Base-by-base conservation (phyloP, 1,140 invertebrate species). In the Xylocopa sonorina region DNA sequence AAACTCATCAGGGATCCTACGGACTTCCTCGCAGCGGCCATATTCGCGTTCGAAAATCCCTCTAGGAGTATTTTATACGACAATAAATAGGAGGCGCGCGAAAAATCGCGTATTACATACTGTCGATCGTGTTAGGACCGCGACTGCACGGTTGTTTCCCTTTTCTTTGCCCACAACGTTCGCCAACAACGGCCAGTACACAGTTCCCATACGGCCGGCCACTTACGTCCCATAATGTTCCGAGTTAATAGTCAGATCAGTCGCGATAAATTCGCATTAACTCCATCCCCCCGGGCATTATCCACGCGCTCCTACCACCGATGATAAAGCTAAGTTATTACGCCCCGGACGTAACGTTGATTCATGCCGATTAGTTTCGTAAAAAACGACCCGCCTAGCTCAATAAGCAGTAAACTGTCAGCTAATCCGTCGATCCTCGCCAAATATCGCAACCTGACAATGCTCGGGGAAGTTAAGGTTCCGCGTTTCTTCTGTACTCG, bases 301-400 rank as follows among this genome's bases (percentile, higher is more conserved):
- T 77, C 51, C 66, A 53, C 75, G 58, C 27, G 57, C 73, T 71
- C 64, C 81, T 50, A 58, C 78, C 77, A 75, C 58, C 78, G 84
- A 62, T 80, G 76, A 78, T 78, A 78, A 78, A 78, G 48, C 76
- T 55, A 78, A 78, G 58, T 78, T 78, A 78, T 78, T 77, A 73
- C 68, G 29, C 57, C 57, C 24, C 16, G 38, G 4, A 63, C 46
- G 68, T 27, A 62, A 63, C 68, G 68, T 78, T 78, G 76, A 78
- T 78, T 72, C 76, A 72, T 63, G 21, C 38, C 68, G 67, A 62
- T 55, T 73, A 51, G 48, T 27, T 60, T 34, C 18, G 67, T 53
- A 53, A 78, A 78, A 78, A 71, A 21, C 53, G 21, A 34, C n/a
- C 16, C 21, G 21, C 6, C 4, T 32, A 63, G 29, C 27, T 21